These are phyloP conservation scores for Argya squamiceps DNA, from an alignment of 2,797 vertebrate genomes.

Conservation along the genomic window DNA sequence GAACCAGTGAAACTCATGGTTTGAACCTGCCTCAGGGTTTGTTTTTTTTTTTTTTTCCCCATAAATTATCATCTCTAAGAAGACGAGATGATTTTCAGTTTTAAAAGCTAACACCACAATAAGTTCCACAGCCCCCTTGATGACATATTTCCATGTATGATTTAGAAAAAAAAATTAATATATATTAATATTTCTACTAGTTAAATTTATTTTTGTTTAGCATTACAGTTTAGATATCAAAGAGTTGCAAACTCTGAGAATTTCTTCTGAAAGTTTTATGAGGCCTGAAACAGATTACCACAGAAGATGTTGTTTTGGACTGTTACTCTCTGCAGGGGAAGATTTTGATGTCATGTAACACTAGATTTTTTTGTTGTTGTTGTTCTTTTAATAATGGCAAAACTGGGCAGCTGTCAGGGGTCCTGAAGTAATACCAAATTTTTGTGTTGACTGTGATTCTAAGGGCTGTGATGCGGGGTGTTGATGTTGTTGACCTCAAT, in stretches of 20 bases:
- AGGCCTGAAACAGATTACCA: neutral
- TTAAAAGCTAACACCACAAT: neutral
- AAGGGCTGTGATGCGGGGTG: neutral
- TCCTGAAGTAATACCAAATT: neutral
- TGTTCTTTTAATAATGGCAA: neutral
- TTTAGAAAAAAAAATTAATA: neutral
- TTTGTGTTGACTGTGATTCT: neutral
- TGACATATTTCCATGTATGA: neutral
- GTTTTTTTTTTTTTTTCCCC: neutral
- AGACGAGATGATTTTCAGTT: neutral
- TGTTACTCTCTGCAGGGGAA: neutral
- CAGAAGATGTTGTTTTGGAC: neutral
- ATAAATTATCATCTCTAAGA: neutral
- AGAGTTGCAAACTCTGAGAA: neutral
- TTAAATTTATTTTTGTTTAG: neutral
- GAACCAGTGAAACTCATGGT: neutral
- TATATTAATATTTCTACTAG: neutral
- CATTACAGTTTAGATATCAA: neutral
- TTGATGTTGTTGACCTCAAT: neutral
- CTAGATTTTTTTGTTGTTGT: neutral
- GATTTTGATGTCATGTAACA: neutral
- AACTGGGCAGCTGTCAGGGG: neutral
- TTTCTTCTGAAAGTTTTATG: neutral
- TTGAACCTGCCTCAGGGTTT: neutral
- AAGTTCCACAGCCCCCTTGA: neutral